Conservation (phyloP, 1,140 invertebrate species). For the Tribolium madens region DNA sequence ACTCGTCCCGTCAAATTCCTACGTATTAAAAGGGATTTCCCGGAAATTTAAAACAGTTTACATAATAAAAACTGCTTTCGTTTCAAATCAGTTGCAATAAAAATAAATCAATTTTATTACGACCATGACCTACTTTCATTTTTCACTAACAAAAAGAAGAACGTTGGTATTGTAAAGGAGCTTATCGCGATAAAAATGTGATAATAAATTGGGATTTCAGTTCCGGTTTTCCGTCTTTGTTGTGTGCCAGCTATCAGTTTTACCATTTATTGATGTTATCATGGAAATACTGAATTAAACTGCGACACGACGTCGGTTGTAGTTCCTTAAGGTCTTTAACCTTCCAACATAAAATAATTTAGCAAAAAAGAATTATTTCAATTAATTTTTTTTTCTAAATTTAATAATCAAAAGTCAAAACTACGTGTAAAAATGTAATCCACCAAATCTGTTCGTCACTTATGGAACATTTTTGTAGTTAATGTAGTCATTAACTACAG, state of each 20-base stretch:
- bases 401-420: too few species aligned
- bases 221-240: not conserved
- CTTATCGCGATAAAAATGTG: conserved; percentile 10
- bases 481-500: too few species aligned
- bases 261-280: not conserved
- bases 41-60: conserved; percentile 25
- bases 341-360: too few species aligned
- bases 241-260: not conserved
- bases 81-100: conserved; percentile 24
- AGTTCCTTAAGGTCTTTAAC: not conserved
- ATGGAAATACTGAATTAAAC: not conserved
- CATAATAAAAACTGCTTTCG: conserved; percentile 13
- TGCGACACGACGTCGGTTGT: not conserved
- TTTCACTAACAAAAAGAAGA: conserved; percentile 4
- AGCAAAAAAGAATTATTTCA: too few species aligned
- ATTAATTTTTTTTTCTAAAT: too few species aligned
- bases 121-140: conserved; percentile 10
- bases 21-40: not conserved
- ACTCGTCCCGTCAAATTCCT: too few species aligned
- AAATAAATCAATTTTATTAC: conserved; percentile 27
- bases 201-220: not conserved
- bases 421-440: too few species aligned
- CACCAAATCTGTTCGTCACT: too few species aligned
- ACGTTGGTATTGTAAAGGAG: not conserved
- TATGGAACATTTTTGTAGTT: too few species aligned